Base-by-base conservation (phyloP, 2,888 invertebrate genomes). In the Brenthis hecate region DNA sequence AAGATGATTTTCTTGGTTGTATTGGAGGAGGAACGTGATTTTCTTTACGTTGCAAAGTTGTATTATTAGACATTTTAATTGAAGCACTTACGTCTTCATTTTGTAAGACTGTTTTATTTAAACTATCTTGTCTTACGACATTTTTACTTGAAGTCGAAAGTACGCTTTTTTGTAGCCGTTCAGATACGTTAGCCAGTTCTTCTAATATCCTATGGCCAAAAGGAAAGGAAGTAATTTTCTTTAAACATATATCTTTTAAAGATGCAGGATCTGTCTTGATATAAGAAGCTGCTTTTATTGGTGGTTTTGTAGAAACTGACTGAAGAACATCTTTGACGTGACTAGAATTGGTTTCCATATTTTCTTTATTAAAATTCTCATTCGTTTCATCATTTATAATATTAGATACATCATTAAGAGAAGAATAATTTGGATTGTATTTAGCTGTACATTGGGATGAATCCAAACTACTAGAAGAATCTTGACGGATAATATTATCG, bases 391-490 rank as follows among this genome's bases (percentile, higher is more conserved):
- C 93, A 79, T 93, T 92, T 82, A 93, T 79, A 75, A 94, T 86
- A 76, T 94, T 94, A 78, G 93, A 89, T 63, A 95, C 91, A 81
- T 95, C 95, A 77, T 92, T 93, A 60, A 94, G 86, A 74, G 95
- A 95, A 63, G 94, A 94, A 79, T 87, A 89, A 70, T 88, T 88
- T 51, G 95, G 94, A 77, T 94, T 94, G 80, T 95, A 95, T 81
- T 95, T 95, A 71, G 95, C 95, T 47, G 96, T 96, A 82, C 95
- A 95, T 77, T 95, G 94, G 70, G 95, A 95, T 68, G 95, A 95
- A 81, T 94, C 93, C 76, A 94, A 92, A 78, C 94, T 94, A 79
- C 94, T 94, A 65, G 93, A 91, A 56, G 94, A 95, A 81, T 94
- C 94, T 84, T 94, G 94, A 65, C 94, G 94, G 58, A 84, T 80